Conservation (phyloP, 2,888 invertebrate species). For the Chrysolina haemoptera region DNA sequence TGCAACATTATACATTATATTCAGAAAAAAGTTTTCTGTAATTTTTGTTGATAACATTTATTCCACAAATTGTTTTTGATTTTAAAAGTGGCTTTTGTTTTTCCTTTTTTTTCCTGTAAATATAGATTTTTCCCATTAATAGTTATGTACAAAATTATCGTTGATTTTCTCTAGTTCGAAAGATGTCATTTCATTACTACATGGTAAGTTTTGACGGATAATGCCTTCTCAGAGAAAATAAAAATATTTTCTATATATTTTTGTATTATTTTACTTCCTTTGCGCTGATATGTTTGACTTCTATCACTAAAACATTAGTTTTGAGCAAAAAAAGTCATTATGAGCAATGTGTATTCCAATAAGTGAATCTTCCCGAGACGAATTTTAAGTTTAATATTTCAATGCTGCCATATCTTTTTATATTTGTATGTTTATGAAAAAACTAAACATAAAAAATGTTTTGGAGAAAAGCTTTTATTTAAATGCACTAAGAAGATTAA, state of each 20-base stretch:
- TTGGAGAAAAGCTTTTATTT: too few relatives aligned
- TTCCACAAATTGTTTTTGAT: constrained; percentile 43
- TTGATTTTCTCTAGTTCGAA: constrained; percentile 58
- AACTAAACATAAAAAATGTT: too few relatives aligned
- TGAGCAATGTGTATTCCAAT: too few relatives aligned
- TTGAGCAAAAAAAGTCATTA: too few relatives aligned
- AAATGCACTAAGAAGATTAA: too few relatives aligned
- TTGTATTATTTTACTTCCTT: constrained; percentile 24
- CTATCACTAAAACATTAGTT: neutral
- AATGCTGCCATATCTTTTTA: too few relatives aligned
- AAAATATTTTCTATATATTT: constrained; percentile 66
- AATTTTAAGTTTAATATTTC: too few relatives aligned
- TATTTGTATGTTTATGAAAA: too few relatives aligned
- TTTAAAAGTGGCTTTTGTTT: constrained; percentile 49
- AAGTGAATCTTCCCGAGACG: too few relatives aligned
- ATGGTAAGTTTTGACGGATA: constrained; percentile 61
- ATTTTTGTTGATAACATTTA: constrained; percentile 43
- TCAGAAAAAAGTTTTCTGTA: constrained; percentile 34
- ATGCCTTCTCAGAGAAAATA: constrained; percentile 66
- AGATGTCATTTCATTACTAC: constrained; percentile 57
- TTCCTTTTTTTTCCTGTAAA: constrained; percentile 48
- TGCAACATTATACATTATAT: constrained; percentile 23
- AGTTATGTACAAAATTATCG: constrained; percentile 57
- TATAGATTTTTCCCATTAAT: constrained; percentile 43
- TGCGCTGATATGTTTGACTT: neutral